These are phyloP conservation scores for Tanypteryx hageni DNA, from an alignment of 2,888 invertebrate genomes.

Conservation along the genomic window DNA sequence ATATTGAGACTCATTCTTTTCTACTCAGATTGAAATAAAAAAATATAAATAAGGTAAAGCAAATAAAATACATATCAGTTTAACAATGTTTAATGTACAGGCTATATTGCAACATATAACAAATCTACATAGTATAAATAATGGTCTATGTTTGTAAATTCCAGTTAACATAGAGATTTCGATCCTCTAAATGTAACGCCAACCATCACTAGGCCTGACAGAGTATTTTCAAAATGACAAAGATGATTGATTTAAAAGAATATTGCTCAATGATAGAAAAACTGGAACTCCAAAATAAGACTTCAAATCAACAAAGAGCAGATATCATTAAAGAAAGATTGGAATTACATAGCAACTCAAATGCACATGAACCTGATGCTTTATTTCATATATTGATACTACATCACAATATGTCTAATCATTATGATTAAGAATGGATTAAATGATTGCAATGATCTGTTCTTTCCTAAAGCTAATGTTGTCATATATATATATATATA, in stretches of 20 bases:
- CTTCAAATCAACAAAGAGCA: neutral
- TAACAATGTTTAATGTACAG: constrained; percentile 62
- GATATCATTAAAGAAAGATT: neutral
- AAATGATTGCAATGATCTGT: constrained; percentile 34
- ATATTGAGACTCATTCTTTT: too few relatives aligned
- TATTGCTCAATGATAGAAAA: neutral
- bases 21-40: too few relatives aligned
- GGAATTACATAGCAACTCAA: constrained; percentile 36
- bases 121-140: constrained; percentile 60
- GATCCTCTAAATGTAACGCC: constrained; percentile 26
- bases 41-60: neutral
- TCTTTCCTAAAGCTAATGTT: constrained; percentile 42
- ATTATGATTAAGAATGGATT: constrained; percentile 28
- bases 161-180: constrained; percentile 45
- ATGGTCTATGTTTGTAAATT: constrained; percentile 23
- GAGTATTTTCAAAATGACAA: constrained; percentile 32
- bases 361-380: constrained; percentile 10
- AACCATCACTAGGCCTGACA: constrained; percentile 14
- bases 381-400: constrained; percentile 39
- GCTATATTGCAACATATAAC: constrained; percentile 62
- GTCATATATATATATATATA: neutral
- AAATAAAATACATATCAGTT: constrained; percentile 47
- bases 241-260: neutral
- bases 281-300: neutral
- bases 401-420: constrained; percentile 42